phyloP scores from a whole-genome alignment of 2,113 vertebrate species.

The Epinephelus moara region DNA sequence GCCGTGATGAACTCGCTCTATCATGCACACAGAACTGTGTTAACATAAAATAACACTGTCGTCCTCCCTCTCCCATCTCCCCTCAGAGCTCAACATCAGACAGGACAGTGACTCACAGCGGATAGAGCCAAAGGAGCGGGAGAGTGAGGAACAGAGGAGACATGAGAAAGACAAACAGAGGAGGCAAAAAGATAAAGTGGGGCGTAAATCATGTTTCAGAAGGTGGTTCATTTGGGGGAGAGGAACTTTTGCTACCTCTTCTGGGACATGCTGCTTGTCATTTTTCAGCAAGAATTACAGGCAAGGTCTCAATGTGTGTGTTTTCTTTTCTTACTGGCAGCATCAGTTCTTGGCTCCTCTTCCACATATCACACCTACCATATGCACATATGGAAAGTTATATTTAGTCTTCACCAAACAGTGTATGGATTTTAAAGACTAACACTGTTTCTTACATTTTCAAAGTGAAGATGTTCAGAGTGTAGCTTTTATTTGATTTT shows the following conservation, averaged over 20 bases:
- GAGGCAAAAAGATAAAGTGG: not conserved
- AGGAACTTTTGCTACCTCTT: not conserved
- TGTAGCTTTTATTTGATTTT: not conserved
- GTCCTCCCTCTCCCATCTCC: conserved; percentile 16
- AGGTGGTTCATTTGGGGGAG: conserved; percentile 10
- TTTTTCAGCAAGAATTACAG: not conserved
- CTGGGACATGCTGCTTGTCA: conserved; percentile 15
- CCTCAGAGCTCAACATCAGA: conserved; percentile 29
- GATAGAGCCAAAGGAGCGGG: not conserved
- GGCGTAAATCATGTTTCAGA: not conserved
- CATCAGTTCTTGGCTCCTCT: not conserved
- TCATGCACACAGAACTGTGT: not conserved
- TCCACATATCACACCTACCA: not conserved
- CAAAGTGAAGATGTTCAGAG: not conserved
- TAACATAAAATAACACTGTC: conserved; percentile 28
- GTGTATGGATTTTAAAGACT: not conserved
- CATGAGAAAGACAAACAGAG: conserved; percentile 11
- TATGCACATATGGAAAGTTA: conserved; percentile 7
- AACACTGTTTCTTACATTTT: not conserved
- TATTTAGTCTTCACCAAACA: not conserved
- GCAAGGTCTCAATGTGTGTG: not conserved
- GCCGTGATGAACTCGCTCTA: not conserved
- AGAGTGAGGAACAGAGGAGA: conserved; percentile 12
- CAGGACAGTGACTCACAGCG: conserved; percentile 24
- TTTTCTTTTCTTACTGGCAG: not conserved